These are phyloP conservation scores for Seira sanloemensis DNA, from an alignment of 2,888 invertebrate species.

Conservation along the genomic window DNA sequence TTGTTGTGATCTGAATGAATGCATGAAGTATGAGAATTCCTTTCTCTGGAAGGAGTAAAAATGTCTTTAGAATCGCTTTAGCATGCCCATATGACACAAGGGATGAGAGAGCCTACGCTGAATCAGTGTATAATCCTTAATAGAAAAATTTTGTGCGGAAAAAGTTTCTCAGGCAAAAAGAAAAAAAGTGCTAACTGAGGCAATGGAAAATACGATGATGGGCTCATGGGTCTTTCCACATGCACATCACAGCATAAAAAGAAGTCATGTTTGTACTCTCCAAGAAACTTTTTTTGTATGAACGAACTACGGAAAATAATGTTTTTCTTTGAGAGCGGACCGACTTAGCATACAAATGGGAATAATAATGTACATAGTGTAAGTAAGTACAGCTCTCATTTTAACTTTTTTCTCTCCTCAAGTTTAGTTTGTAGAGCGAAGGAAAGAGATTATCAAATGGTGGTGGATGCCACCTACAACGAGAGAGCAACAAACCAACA, in stretches of 20 bases:
- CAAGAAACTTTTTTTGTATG: constrained; percentile 23
- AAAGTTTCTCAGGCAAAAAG: neutral
- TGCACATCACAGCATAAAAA: constrained; percentile 31
- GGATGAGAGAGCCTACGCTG: too few species aligned
- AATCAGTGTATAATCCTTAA: constrained; percentile 1
- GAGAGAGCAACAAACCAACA: constrained; percentile 45
- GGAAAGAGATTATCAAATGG: constrained; percentile 51
- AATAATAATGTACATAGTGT: constrained; percentile 59
- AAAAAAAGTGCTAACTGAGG: constrained; percentile 18
- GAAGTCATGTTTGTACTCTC: constrained; percentile 47
- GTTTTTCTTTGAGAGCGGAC: constrained; percentile 18
- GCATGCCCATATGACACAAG: too few species aligned
- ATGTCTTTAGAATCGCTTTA: too few species aligned
- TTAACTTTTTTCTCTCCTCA: constrained; percentile 11
- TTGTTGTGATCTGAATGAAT: constrained; percentile 12
- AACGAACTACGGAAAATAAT: constrained; percentile 16
- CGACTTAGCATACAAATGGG: constrained; percentile 66
- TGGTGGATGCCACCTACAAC: constrained; percentile 63
- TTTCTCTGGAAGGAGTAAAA: neutral
- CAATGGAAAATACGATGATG: constrained; percentile 38
- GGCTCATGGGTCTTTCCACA: constrained; percentile 56
- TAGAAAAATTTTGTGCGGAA: constrained; percentile 15
- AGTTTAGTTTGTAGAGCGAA: constrained; percentile 2
- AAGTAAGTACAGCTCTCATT: constrained; percentile 17
- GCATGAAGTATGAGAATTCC: neutral